phyloP scores from a whole-genome alignment of 2,113 vertebrate species.

The Steatornis caripensis region DNA sequence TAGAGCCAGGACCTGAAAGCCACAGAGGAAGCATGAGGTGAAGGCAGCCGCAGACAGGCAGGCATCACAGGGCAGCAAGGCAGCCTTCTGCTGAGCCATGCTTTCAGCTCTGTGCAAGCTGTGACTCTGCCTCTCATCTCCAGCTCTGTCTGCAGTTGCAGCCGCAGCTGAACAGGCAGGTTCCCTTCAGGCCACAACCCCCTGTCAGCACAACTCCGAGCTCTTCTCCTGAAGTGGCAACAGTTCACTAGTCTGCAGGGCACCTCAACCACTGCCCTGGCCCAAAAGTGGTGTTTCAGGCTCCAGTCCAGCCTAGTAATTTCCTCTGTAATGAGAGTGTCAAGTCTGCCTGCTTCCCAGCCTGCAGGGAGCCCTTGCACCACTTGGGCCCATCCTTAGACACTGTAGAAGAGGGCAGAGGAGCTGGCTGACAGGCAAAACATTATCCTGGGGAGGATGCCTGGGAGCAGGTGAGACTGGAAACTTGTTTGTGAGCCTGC shows the following conservation, averaged over 20 bases:
- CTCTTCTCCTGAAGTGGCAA: not conserved
- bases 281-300: not conserved
- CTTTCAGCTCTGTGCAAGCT: not conserved
- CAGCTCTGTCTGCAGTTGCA: not conserved
- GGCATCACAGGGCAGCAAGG: not conserved
- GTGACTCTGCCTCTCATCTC: not conserved
- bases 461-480: not conserved
- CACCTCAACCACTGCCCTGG: not conserved
- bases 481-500: not conserved
- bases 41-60: not conserved
- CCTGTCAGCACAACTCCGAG: not conserved
- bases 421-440: not conserved
- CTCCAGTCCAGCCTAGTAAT: not conserved
- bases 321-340: not conserved
- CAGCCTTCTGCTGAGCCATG: not conserved
- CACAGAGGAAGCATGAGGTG: not conserved
- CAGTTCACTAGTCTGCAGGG: not conserved
- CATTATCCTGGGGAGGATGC: not conserved
- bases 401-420: not conserved
- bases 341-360: not conserved
- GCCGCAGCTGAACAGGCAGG: not conserved
- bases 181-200: not conserved
- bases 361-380: not conserved
- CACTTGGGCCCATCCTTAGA: not conserved
- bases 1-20: constrained; percentile 87